Conservation (phyloP, 2,113 vertebrate species). For the Siniperca chuatsi region DNA sequence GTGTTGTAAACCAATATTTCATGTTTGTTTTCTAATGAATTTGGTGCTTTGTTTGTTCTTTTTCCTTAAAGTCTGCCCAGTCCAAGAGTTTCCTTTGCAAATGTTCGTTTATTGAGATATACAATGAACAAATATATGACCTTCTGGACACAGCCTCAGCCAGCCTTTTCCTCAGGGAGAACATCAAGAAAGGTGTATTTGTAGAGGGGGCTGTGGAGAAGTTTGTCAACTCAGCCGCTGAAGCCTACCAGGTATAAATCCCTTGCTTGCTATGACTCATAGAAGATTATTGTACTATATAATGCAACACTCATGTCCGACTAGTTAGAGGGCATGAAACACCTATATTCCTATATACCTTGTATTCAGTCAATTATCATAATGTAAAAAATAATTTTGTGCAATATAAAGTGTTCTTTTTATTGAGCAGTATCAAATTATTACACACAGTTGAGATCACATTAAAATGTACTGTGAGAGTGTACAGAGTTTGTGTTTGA, state of each 20-base stretch:
- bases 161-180: constrained; percentile 94
- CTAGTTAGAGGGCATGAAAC: not conserved
- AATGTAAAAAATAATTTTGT: not conserved
- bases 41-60: constrained; percentile 35
- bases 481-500: constrained; percentile 1
- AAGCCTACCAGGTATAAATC: constrained; percentile 92
- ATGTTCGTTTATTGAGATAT: constrained; percentile 98
- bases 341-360: not conserved
- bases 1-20: not conserved
- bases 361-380: not conserved
- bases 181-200: constrained; percentile 97
- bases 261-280: not conserved
- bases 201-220: constrained; percentile 95
- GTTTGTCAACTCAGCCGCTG: constrained; percentile 91
- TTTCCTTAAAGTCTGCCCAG: constrained; percentile 83
- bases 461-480: not conserved
- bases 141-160: constrained; percentile 93
- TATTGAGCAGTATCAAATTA: not conserved
- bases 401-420: not conserved
- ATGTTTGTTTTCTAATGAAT: constrained; percentile 12
- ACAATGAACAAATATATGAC: constrained; percentile 98
- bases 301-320: not conserved
- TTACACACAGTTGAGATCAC: not conserved
- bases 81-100: constrained; percentile 97
- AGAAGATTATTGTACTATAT: not conserved